Percentiles rank a stretch among this genome's conserved stretches.
phyloP scores from a whole-genome alignment of 2,797 vertebrate species.

The Propithecus perrieri region DNA sequence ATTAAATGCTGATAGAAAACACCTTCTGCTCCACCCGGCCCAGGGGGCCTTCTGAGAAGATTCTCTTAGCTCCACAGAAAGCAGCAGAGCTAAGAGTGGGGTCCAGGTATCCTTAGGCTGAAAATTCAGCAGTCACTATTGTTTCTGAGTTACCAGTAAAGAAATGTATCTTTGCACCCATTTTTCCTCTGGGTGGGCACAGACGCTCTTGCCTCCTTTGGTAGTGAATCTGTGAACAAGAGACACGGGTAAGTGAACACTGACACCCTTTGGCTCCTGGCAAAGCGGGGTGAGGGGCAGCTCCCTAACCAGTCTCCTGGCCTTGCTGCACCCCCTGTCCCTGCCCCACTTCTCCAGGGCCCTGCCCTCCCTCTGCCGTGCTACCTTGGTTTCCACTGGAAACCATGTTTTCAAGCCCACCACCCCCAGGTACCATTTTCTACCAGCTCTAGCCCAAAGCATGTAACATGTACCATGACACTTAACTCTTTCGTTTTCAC shows the following conservation, averaged over 20 bases:
- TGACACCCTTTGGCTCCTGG: not conserved
- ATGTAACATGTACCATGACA: not conserved
- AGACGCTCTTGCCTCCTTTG: constrained; percentile 35
- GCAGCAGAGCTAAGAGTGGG: not conserved
- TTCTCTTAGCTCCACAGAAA: not conserved
- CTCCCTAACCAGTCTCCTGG: not conserved
- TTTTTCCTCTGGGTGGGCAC: not conserved
- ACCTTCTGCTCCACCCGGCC: not conserved
- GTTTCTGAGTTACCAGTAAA: not conserved
- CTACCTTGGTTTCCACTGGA: not conserved
- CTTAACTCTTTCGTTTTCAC: not conserved
- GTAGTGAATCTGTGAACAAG: constrained; percentile 51
- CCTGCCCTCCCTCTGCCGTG: not conserved
- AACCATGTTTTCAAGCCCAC: rapidly evolving
- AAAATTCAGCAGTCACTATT: not conserved
- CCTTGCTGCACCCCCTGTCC: not conserved
- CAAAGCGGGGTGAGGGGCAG: not conserved
- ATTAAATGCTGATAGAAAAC: not conserved
- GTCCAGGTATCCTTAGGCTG: not conserved
- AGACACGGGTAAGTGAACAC: not conserved
- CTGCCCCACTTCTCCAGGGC: not conserved
- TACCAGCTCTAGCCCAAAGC: not conserved
- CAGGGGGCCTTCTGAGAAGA: not conserved
- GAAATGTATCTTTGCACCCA: constrained; percentile 55
- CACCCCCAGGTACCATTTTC: not conserved